Percentiles rank a stretch among this genome's conserved stretches.
Conservation (phyloP, 2,797 vertebrate genomes). For the Malacoctenus gilli region DNA sequence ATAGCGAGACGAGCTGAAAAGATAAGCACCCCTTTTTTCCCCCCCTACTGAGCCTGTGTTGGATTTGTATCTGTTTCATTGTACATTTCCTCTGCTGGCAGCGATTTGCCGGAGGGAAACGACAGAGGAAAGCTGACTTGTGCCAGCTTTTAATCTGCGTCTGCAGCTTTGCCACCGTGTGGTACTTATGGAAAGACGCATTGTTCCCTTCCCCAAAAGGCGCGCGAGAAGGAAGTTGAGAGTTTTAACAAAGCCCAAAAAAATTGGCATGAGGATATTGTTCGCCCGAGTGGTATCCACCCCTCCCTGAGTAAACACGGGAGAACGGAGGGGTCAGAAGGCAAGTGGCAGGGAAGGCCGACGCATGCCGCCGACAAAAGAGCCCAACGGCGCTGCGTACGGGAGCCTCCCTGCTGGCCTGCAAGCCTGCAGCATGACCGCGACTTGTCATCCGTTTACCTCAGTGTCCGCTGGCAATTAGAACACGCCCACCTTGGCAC, state of each 20-base stretch:
- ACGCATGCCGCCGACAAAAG: slow-evolving; percentile 52
- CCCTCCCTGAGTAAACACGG: slow-evolving; percentile 64
- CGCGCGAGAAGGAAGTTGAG: slow-evolving; percentile 65
- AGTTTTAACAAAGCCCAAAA: slow-evolving; percentile 54
- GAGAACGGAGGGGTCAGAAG: slow-evolving; percentile 65
- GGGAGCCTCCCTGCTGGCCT: slow-evolving; percentile 22
- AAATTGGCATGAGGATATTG: slow-evolving; percentile 69
- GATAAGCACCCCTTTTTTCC: background rate
- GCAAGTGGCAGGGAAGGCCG: slow-evolving; percentile 52
- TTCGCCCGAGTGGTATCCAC: slow-evolving; percentile 62
- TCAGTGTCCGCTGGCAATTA: background rate
- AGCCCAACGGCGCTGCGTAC: slow-evolving; percentile 21
- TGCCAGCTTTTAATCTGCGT: slow-evolving; percentile 55
- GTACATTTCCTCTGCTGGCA: slow-evolving; percentile 21
- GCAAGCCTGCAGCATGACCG: slow-evolving; percentile 25
- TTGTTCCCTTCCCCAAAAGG: slow-evolving; percentile 82
- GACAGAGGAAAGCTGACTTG: slow-evolving; percentile 53
- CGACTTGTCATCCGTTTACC: slow-evolving; percentile 20
- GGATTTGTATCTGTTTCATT: slow-evolving; percentile 19
- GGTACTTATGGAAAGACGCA: slow-evolving; percentile 82
- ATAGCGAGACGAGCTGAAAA: slow-evolving; percentile 4
- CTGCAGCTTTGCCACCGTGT: slow-evolving; percentile 77
- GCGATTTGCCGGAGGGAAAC: slow-evolving; percentile 45
- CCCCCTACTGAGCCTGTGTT: background rate
- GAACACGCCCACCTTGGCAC: too few species aligned